phyloP scores from a whole-genome alignment of 2,797 vertebrate genomes.

The Helarctos malayanus region DNA sequence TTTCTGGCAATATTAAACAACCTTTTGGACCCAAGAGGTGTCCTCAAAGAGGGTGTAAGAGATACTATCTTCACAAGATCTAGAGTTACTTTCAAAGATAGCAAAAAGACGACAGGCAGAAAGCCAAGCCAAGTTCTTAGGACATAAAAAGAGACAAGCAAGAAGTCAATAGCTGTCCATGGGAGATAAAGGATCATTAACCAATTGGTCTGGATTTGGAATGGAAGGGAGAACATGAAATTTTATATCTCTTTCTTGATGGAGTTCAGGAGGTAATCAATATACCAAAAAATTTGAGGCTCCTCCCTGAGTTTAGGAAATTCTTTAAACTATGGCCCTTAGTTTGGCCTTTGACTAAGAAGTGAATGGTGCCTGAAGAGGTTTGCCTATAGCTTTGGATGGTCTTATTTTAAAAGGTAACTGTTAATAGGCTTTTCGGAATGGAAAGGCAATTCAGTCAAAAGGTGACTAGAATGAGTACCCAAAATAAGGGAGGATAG shows the following conservation, averaged over 20 bases:
- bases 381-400: background rate
- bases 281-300: background rate
- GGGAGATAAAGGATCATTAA: background rate
- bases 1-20: background rate
- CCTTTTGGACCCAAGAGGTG: background rate
- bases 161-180: background rate
- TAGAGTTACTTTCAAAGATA: background rate
- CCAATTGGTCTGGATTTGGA: background rate
- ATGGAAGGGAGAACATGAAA: background rate
- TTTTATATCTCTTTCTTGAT: background rate
- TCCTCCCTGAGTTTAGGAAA: background rate
- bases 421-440: background rate
- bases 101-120: background rate
- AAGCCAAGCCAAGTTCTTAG: background rate
- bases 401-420: background rate
- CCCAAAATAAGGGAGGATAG: background rate
- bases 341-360: background rate
- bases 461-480: background rate
- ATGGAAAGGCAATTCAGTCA: background rate
- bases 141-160: background rate
- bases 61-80: background rate
- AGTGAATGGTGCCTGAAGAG: background rate
- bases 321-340: background rate
- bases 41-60: background rate
- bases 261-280: background rate